phyloP scores from a whole-genome alignment of 2,113 vertebrate genomes.

The Tenebrosternarchus preto region DNA sequence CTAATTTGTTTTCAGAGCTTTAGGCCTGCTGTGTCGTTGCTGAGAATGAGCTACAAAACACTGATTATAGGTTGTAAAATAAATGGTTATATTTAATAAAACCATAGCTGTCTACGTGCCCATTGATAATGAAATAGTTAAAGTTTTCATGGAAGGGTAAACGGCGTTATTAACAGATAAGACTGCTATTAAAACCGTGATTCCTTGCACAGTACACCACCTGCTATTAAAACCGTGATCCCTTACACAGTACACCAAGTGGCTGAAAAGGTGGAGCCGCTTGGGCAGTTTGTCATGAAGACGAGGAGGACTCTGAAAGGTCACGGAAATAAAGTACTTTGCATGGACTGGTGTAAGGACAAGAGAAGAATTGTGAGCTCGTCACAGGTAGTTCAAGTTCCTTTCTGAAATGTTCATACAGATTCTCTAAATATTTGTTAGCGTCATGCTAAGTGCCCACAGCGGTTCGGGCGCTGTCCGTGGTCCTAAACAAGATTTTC shows the following conservation, averaged over 20 bases:
- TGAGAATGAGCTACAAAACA: neutral
- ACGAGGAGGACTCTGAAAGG: slow-evolving; percentile 95
- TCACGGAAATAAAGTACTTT: slow-evolving; percentile 97
- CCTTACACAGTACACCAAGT: slow-evolving; percentile 89
- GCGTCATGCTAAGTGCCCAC: neutral
- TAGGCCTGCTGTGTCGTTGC: neutral
- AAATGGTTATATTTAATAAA: no score
- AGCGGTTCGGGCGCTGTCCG: slow-evolving; percentile 21
- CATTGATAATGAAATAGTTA: no score
- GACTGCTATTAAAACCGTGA: neutral
- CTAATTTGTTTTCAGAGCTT: neutral
- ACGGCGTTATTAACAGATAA: no score
- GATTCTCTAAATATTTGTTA: neutral
- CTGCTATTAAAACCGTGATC: neutral
- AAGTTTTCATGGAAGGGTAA: neutral
- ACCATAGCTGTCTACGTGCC: no score
- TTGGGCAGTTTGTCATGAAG: slow-evolving; percentile 99
- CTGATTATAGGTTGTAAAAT: neutral
- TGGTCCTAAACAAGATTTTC: slow-evolving; percentile 6
- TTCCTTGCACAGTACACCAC: slow-evolving; percentile 93
- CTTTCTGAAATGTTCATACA: no score
- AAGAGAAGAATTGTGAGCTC: slow-evolving; percentile 97
- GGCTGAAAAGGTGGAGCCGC: slow-evolving; percentile 90
- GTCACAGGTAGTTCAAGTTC: slow-evolving; percentile 82
- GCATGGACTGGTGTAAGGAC: slow-evolving; percentile 99